A percentile compares a stretch with the other conserved stretches of the same genome.
phyloP scores from a whole-genome alignment of 2,888 invertebrate species.

The Xanthostigma xanthostigma region DNA sequence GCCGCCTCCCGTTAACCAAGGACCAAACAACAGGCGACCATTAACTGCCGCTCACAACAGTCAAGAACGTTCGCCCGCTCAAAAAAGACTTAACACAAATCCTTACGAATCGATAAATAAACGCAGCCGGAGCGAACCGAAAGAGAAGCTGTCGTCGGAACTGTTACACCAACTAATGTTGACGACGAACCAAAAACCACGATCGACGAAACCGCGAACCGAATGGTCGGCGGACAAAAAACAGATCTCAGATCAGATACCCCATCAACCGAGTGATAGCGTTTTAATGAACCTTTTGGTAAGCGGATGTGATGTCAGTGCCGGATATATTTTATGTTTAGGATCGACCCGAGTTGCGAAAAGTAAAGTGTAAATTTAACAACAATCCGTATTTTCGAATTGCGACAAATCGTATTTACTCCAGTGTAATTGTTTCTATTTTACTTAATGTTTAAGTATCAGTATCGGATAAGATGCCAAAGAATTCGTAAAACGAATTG shows the following conservation, averaged over 20 bases:
- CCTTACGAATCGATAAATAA: constrained; percentile 19
- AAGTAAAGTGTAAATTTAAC: constrained; percentile 1
- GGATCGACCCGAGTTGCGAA: neutral
- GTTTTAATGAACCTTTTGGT: constrained; percentile 90
- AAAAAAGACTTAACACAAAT: neutral
- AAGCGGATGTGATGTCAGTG: constrained; percentile 87
- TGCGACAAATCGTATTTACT: no score
- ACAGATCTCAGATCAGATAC: constrained; percentile 20
- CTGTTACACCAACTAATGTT: constrained; percentile 42
- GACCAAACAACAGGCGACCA: no score
- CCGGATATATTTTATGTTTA: constrained; percentile 58
- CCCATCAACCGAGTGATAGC: constrained; percentile 46
- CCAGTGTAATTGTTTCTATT: no score
- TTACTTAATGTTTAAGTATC: no score
- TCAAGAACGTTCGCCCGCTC: neutral
- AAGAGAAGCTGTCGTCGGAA: constrained; percentile 32
- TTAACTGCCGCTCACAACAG: no score
- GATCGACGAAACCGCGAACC: constrained; percentile 24
- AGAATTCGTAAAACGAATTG: no score
- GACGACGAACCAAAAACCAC: constrained; percentile 17
- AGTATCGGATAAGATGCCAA: no score
- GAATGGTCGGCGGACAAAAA: constrained; percentile 25
- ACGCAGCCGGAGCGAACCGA: constrained; percentile 22
- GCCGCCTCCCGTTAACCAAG: no score
- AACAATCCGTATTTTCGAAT: neutral